These are phyloP conservation scores for Crocuta crocuta DNA, from an alignment of 2,113 vertebrate genomes.

Conservation along the genomic window DNA sequence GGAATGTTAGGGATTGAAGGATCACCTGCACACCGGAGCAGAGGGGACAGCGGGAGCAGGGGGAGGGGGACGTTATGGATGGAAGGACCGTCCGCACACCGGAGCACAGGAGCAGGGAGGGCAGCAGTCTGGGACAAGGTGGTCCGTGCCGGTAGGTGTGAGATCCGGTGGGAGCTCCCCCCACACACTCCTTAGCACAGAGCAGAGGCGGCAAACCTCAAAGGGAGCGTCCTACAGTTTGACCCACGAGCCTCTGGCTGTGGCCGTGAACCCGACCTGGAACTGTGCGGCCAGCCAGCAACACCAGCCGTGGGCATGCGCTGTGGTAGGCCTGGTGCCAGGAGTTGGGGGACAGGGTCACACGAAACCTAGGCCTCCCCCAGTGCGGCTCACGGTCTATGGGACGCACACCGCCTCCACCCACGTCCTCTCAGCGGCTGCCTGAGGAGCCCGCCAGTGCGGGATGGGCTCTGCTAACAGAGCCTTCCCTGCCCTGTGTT, in stretches of 20 bases:
- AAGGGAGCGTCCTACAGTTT: neutral
- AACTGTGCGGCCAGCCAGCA: neutral
- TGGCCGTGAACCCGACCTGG: neutral
- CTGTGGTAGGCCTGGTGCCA: neutral
- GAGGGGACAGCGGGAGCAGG: too few species aligned
- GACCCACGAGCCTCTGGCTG: neutral
- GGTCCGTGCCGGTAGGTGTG: rapidly evolving
- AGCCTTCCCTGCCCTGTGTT: neutral
- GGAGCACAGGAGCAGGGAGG: rapidly evolving
- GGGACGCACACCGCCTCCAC: neutral
- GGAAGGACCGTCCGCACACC: neutral
- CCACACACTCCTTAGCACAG: neutral
- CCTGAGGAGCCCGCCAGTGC: rapidly evolving
- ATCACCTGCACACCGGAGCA: rapidly evolving
- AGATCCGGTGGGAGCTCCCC: neutral
- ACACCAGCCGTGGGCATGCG: neutral
- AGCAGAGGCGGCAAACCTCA: neutral
- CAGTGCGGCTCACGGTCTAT: neutral
- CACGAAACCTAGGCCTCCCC: neutral
- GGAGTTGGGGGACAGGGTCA: neutral
- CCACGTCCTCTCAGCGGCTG: neutral
- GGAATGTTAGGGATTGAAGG: rapidly evolving
- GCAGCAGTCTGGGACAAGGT: rapidly evolving
- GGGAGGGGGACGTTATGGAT: rapidly evolving
- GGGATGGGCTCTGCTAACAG: neutral